These are phyloP conservation scores for Drosophila chauvacae DNA, from an alignment of 1,140 invertebrate species.

Conservation along the genomic window DNA sequence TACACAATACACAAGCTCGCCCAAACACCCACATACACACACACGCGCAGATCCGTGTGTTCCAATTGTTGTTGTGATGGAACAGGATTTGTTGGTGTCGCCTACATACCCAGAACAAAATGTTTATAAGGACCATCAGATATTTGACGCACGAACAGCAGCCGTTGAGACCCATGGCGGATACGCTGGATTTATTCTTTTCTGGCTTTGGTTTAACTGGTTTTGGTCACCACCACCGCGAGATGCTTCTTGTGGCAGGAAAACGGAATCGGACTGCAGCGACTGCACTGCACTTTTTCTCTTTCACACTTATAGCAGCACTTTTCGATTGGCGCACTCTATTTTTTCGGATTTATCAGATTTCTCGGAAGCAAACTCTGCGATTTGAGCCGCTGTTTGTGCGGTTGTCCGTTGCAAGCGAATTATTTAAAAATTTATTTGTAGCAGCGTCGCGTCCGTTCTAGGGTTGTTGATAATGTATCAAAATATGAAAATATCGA, in stretches of 20 bases:
- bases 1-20: constrained; percentile 45
- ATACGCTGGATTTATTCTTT: constrained; percentile 25
- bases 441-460: constrained; percentile 51
- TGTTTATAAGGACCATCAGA: constrained; percentile 88
- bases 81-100: constrained; percentile 37
- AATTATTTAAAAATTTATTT: constrained; percentile 68
- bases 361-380: constrained; percentile 27
- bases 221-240: constrained; percentile 53
- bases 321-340: background rate
- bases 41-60: constrained; percentile 42
- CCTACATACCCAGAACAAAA: constrained; percentile 90
- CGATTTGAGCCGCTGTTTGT: constrained; percentile 40
- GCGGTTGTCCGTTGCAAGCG: constrained; percentile 54
- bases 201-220: constrained; percentile 42
- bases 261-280: constrained; percentile 36
- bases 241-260: constrained; percentile 43
- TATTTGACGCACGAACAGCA: constrained; percentile 90
- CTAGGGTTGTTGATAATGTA: background rate
- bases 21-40: constrained; percentile 37
- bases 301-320: constrained; percentile 20
- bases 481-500: too few species aligned
- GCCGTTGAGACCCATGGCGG: constrained; percentile 87
- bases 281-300: constrained; percentile 27
- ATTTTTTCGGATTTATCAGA: constrained; percentile 5
- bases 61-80: constrained; percentile 60